These are phyloP conservation scores for Heliconius sara DNA, from an alignment of 2,888 invertebrate genomes.

Conservation along the genomic window DNA sequence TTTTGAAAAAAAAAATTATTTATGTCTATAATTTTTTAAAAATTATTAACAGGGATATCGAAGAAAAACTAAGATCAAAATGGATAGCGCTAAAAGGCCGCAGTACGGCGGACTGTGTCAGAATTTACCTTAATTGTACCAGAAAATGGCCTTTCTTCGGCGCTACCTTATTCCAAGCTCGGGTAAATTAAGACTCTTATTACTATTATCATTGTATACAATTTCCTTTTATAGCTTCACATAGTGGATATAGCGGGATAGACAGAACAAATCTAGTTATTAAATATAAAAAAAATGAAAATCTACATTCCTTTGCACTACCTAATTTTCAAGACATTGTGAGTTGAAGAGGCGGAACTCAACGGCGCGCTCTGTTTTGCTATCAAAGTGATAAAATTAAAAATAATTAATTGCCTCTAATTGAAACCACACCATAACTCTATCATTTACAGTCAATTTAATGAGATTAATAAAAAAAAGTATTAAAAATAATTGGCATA, in stretches of 20 bases:
- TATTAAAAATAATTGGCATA: no score
- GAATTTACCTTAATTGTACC: slow-evolving; percentile 97
- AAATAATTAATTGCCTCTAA: no score
- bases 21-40: neutral
- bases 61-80: slow-evolving; percentile 91
- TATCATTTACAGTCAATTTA: no score
- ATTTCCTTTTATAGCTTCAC: neutral
- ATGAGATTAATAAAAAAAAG: no score
- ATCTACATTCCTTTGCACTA: neutral
- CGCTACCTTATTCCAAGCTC: slow-evolving; percentile 94
- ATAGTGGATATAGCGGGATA: neutral
- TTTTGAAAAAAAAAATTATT: neutral
- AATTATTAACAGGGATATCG: slow-evolving; percentile 85
- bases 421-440: no score
- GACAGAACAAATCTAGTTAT: neutral
- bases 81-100: slow-evolving; percentile 95
- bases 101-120: slow-evolving; percentile 93
- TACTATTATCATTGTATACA: no score
- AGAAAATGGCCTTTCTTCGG: slow-evolving; percentile 98
- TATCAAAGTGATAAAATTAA: no score
- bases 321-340: neutral
- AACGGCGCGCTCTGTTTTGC: neutral
- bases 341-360: neutral
- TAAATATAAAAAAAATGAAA: neutral
- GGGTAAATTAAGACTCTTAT: slow-evolving; percentile 81